phyloP scores from a whole-genome alignment of 2,888 invertebrate genomes.

The Acleris laterana region DNA sequence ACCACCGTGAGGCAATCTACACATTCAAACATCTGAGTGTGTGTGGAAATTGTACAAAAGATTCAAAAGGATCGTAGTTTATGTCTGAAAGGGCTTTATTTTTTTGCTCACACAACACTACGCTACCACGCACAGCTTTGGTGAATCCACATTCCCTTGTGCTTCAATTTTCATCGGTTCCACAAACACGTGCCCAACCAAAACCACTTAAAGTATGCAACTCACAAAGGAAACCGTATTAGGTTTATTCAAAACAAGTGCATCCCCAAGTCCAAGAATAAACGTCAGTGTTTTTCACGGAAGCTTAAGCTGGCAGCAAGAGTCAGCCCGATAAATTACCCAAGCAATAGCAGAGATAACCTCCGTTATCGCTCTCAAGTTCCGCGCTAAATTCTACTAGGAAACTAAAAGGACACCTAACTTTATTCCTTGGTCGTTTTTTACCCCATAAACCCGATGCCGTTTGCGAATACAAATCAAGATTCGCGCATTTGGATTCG shows the following conservation, averaged over 20 bases:
- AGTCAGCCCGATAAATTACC: conserved; percentile 25
- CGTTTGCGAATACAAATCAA: conserved; percentile 32
- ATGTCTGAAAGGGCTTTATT: no score
- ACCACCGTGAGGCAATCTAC: no score
- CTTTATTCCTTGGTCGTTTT: conserved; percentile 33
- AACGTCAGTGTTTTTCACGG: not conserved
- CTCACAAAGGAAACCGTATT: no score
- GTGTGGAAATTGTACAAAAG: no score
- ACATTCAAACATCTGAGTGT: no score
- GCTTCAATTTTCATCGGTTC: no score
- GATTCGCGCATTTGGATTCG: conserved; percentile 41
- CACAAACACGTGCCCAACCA: no score
- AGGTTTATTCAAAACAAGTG: not conserved
- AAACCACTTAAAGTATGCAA: no score
- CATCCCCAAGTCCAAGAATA: not conserved
- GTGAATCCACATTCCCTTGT: no score
- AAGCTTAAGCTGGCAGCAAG: conserved; percentile 4
- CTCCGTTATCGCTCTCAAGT: conserved; percentile 32
- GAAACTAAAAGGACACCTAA: conserved; percentile 29
- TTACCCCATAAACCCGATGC: conserved; percentile 28
- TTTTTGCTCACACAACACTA: no score
- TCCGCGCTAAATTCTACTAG: conserved; percentile 33
- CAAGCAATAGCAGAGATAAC: conserved; percentile 33
- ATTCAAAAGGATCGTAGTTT: no score
- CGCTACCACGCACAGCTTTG: no score